Evolutionary conservation across 35 echinoderm and acorn worm species (phyloP).

Genomic region (Holothuria glaberrima): DNA sequence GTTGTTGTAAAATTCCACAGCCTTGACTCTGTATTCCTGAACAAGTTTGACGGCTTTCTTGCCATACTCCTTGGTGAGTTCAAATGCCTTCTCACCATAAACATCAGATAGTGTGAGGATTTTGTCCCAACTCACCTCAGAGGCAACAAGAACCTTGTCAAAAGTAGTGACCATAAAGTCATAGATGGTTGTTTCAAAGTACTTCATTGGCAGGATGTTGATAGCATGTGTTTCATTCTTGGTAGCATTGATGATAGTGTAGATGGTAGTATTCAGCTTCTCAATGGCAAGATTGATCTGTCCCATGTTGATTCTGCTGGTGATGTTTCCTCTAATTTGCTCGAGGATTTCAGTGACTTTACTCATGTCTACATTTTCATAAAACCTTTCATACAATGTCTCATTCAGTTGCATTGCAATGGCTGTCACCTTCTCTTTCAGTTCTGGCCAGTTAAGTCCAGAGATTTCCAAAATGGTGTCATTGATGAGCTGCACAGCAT

Average conservation of each 20-base stretch:
- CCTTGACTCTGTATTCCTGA: conserved; percentile 47
- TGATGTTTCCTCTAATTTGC: conserved; percentile 56
- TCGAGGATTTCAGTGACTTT: conserved; percentile 4
- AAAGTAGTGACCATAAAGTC: conserved; percentile 42
- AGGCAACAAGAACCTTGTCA: conserved; percentile 32
- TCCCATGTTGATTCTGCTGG: conserved; percentile 18
- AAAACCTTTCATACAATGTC: conserved; percentile 23
- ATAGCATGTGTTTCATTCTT: conserved; percentile 83
- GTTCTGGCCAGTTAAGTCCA: conserved; percentile 31
- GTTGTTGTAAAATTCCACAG: conserved; percentile 35
- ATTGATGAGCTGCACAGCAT: conserved; percentile 53
- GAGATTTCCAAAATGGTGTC: conserved; percentile 29
- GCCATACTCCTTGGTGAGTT: conserved; percentile 63
- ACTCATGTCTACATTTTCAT: conserved; percentile 43
- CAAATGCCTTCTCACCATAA: conserved; percentile 49
- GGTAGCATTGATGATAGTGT: conserved; percentile 51
- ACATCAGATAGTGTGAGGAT: conserved; percentile 46
- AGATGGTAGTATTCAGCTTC: conserved; percentile 22
- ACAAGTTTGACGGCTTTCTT: conserved; percentile 11
- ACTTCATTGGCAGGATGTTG: conserved; percentile 72
- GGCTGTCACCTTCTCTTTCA: conserved; percentile 35
- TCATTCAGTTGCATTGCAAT: conserved; percentile 21
- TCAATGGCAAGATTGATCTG: conserved; percentile 61
- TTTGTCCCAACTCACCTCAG: conserved; percentile 42
- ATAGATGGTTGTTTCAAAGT: conserved; percentile 78